A percentile compares a stretch with the other conserved stretches of the same genome.
These are phyloP conservation scores for Oscheius myriophilus DNA, from an alignment of 2,888 invertebrate genomes.

Conservation along the genomic window DNA sequence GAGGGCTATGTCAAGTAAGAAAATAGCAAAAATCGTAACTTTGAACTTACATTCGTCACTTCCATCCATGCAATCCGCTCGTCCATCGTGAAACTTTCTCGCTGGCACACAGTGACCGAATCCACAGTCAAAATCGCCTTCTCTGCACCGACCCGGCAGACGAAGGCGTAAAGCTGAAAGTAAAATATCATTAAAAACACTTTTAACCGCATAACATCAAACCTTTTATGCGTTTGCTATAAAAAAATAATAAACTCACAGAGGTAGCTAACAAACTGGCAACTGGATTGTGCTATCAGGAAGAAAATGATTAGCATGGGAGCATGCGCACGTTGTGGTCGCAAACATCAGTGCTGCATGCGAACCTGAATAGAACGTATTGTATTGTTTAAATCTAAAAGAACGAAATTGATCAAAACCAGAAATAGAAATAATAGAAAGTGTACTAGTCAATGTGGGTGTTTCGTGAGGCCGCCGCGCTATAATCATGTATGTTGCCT, in stretches of 20 bases:
- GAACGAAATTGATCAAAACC: no score
- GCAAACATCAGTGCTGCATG: conserved; percentile 28
- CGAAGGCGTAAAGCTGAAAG: conserved; percentile 61
- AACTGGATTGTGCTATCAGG: conserved; percentile 23
- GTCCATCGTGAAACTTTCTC: conserved; percentile 63
- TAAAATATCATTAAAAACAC: not conserved
- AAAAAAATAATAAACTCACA: conserved; percentile 16
- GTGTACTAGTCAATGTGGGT: no score
- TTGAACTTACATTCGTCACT: conserved; percentile 65
- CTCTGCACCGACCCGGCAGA: conserved; percentile 63
- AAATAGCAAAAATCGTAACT: no score
- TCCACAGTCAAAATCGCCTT: conserved; percentile 66
- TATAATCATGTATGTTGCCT: conserved; percentile 26
- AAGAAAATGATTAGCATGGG: conserved; percentile 30
- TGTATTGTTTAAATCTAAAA: no score
- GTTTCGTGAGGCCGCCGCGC: not conserved
- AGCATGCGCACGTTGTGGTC: conserved; percentile 26
- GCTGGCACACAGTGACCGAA: conserved; percentile 64
- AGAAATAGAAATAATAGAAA: no score
- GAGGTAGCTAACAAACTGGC: conserved; percentile 29
- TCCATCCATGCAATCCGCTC: conserved; percentile 65
- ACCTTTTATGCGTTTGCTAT: no score
- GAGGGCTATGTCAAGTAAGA: no score
- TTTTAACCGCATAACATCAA: not conserved
- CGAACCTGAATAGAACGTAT: conserved; percentile 11